Evolutionary conservation across 2,888 invertebrate genomes (phyloP).

Genomic region (Hyalella azteca): DNA sequence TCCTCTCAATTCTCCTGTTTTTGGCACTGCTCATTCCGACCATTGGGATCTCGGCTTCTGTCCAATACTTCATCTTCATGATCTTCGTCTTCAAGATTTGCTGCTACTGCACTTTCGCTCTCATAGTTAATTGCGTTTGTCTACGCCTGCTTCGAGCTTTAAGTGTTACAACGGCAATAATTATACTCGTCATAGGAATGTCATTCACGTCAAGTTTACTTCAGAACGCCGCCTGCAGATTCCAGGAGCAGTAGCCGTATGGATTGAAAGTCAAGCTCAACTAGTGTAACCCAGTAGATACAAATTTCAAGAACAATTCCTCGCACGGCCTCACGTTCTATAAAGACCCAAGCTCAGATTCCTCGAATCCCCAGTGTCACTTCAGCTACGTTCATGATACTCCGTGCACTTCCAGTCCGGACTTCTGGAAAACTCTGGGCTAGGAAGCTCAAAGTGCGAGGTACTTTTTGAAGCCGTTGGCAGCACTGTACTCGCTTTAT

Average conservation of each 20-base stretch:
- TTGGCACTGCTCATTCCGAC: constrained; percentile 6
- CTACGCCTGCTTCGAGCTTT: neutral
- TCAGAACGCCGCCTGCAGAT: neutral
- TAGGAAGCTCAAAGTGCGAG: neutral
- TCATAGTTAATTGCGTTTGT: neutral
- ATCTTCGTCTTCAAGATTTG: constrained; percentile 10
- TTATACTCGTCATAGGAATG: neutral
- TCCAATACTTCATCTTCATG: constrained; percentile 28
- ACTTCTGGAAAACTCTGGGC: constrained; percentile 13
- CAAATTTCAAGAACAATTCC: neutral
- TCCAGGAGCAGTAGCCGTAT: neutral
- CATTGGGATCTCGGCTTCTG: neutral
- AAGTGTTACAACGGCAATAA: neutral
- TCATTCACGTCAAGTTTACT: neutral
- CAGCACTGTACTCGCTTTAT: neutral
- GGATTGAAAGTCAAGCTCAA: neutral
- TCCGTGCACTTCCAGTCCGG: neutral
- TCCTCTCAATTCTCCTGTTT: neutral
- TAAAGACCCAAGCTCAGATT: neutral
- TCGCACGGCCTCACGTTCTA: neutral
- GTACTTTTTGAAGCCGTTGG: neutral
- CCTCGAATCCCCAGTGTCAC: neutral
- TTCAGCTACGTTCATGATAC: neutral
- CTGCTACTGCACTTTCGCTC: constrained; percentile 1
- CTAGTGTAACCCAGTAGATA: neutral